Evolutionary conservation across 23 tunicate genomes (phyloP).

Genomic region (Halocynthia roretzi): DNA sequence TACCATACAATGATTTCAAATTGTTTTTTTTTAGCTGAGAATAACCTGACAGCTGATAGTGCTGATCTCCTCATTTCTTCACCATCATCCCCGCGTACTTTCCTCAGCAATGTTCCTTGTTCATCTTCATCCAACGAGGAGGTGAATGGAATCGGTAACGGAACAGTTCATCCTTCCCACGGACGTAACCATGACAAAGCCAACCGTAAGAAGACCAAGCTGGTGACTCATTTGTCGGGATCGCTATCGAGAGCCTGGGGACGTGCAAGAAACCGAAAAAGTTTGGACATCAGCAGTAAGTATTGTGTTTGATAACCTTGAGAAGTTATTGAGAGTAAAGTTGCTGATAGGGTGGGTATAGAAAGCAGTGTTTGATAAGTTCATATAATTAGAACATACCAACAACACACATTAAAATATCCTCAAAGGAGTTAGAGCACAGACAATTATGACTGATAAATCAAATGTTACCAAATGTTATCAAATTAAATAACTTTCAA

Average conservation of each 20-base stretch:
- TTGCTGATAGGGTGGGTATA: no score
- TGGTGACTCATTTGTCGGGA: conserved; percentile 66
- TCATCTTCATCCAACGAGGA: conserved; percentile 11
- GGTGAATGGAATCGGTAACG: conserved; percentile 1
- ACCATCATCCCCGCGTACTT: conserved; percentile 12
- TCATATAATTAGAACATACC: no score
- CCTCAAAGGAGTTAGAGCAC: no score
- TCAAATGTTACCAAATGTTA: no score
- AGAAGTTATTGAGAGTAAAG: no score
- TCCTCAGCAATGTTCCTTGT: conserved; percentile 10
- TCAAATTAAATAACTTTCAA: no score
- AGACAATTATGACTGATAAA: no score
- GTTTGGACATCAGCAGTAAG: conserved; percentile 60
- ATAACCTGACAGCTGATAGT: conserved; percentile 6
- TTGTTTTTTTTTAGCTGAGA: conserved; percentile 4
- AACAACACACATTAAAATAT: no score
- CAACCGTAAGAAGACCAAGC: conserved; percentile 13
- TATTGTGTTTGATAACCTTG: background rate
- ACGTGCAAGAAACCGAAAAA: conserved; percentile 51
- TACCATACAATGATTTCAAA: no score
- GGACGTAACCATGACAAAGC: background rate
- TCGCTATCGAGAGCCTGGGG: conserved; percentile 64
- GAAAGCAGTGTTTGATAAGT: no score
- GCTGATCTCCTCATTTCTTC: conserved; percentile 9
- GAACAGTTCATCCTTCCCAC: background rate